A percentile compares a stretch with the other conserved stretches of the same genome.
Evolutionary conservation across 2,113 vertebrate species (phyloP).

Genomic region (Ceyx cyanopectus): DNA sequence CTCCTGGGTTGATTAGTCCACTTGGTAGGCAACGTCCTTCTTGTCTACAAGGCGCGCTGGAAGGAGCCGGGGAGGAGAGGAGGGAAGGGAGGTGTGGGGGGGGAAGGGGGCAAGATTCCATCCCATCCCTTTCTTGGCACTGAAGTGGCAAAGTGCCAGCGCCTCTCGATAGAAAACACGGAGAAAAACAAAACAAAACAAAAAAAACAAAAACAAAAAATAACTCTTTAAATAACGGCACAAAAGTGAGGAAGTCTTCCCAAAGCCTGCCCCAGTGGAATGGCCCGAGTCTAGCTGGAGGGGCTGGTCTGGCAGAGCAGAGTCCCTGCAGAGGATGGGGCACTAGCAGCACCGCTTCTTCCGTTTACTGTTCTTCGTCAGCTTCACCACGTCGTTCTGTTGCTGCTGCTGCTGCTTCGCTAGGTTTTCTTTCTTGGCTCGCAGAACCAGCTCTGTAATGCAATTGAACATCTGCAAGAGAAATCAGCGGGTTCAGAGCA

Average conservation of each 20-base stretch:
- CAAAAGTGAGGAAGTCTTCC: conserved; percentile 79
- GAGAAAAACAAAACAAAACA: conserved; percentile 58
- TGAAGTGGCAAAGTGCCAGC: conserved; percentile 76
- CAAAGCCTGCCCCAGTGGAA: conserved; percentile 70
- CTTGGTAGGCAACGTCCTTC: conserved; percentile 79
- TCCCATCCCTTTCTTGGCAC: conserved; percentile 80
- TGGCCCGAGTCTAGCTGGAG: conserved; percentile 73
- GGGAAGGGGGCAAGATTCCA: conserved; percentile 68
- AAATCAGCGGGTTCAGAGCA: conserved; percentile 33
- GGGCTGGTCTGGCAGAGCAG: conserved; percentile 75
- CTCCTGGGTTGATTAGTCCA: conserved; percentile 78
- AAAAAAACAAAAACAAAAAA: too few species aligned
- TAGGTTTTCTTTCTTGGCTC: conserved; percentile 97
- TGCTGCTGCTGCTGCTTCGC: conserved; percentile 98
- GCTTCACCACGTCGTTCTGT: conserved; percentile 98
- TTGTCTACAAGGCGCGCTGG: conserved; percentile 74
- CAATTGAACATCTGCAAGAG: conserved; percentile 97
- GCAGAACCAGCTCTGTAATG: conserved; percentile 97
- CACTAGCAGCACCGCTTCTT: conserved; percentile 98
- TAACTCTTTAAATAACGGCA: conserved; percentile 85
- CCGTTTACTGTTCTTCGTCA: conserved; percentile 97
- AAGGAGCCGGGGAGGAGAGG: conserved; percentile 69
- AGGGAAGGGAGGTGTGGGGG: conserved; percentile 13
- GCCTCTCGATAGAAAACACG: conserved; percentile 80
- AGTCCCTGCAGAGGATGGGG: conserved; percentile 76